Evolutionary conservation across 2,797 vertebrate genomes (phyloP), one percentile per base, ranked within the genome.

Genomic region (Danio tinwini): DNA sequence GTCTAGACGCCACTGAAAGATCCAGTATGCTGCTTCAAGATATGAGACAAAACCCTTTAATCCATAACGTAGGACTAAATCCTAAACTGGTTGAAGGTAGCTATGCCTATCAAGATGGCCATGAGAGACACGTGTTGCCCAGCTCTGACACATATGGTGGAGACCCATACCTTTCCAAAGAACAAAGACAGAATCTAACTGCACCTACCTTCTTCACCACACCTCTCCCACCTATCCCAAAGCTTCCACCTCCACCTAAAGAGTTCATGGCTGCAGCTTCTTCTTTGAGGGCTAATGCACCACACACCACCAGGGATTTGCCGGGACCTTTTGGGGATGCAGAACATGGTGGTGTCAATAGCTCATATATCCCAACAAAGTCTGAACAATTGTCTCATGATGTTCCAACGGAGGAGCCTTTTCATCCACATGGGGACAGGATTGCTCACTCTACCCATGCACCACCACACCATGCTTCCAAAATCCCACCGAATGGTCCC

Each of bases 11-110:
- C 0, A 89, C 91, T 49, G 94, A 95, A 58, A 94, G 93, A 81
- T 92, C 95, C 80, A 91, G 93, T 1, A 89, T 92, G 5, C 85
- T 93, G 50, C 92, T 91, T 65, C 94, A 94, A 64, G 92, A 90
- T 9, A 19, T 13, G 6, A 67, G 56, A 49, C 37, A 61, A 6
- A 82, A 75, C 56, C 45, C 65, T 40, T 10, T 13, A 45, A 47
- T 16, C 14, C 70, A 21, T 17, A 71, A 80, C 17, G 14, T 71
- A 87, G 0, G 83, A 90, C 1, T 83, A 87, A 82, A 59, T 82
- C 76, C 80, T 0, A 81, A 82, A 65, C 76, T 83, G 53, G 52
- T 82, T 17, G 91, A 92, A 77, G 7, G 90, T 85, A 76, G 89
- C 88, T 91, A 93, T 4, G 55, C 6, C 67, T 95, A 91, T 91